These are phyloP conservation scores for Colinus virginianus DNA, from an alignment of 2,113 vertebrate genomes.

Conservation along the genomic window DNA sequence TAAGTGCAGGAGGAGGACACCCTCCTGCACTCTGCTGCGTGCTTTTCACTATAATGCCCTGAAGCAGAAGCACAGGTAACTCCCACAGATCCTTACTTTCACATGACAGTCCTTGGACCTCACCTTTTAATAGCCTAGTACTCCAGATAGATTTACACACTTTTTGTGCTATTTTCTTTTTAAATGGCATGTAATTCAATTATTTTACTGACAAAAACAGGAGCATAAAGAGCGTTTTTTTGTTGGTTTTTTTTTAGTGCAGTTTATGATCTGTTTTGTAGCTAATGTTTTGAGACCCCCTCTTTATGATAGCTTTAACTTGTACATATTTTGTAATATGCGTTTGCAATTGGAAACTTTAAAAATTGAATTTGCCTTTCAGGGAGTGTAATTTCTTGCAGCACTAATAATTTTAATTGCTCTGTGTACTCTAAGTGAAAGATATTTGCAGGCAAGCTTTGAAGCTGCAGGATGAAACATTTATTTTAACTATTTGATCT, in stretches of 20 bases:
- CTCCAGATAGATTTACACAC: not conserved
- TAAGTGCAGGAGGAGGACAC: not conserved
- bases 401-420: conserved; percentile 20
- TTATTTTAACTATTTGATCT: not conserved
- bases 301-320: not conserved
- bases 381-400: not conserved
- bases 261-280: not conserved
- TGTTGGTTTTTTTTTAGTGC: not conserved
- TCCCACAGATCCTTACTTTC: not conserved
- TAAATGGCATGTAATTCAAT: not conserved
- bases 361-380: not conserved
- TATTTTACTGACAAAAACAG: not conserved
- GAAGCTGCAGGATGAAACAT: not conserved
- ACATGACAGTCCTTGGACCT: not conserved
- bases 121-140: not conserved
- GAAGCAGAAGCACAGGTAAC: not conserved
- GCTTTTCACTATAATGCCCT: not conserved
- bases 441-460: not conserved
- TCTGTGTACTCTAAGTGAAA: not conserved
- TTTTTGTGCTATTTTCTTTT: not conserved
- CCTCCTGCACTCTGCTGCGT: not conserved
- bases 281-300: not conserved
- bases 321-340: not conserved
- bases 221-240: not conserved
- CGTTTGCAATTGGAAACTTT: not conserved